Conservation (phyloP, 2,888 invertebrate species). For the Pheosia tremula region DNA sequence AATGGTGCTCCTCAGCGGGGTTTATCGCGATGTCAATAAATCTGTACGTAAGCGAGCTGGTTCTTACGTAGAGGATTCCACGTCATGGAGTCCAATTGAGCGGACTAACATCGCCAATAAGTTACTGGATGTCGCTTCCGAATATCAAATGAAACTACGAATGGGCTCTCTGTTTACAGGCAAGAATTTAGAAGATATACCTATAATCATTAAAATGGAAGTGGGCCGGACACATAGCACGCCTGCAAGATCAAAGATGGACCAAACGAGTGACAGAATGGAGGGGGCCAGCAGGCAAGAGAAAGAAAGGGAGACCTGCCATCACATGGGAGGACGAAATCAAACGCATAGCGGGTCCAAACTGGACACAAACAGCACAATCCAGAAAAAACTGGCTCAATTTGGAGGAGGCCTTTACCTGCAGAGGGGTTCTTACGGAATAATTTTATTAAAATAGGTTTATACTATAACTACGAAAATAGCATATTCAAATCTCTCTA, state of each 20-base stretch:
- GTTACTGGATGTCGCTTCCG: slow-evolving; percentile 27
- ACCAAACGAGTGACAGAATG: slow-evolving; percentile 16
- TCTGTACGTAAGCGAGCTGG: slow-evolving; percentile 55
- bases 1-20: slow-evolving; percentile 64
- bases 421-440: neutral
- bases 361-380: slow-evolving; percentile 8
- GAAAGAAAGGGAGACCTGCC: slow-evolving; percentile 18
- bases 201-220: neutral
- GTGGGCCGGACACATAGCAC: neutral
- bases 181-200: neutral
- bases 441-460: neutral
- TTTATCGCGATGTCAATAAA: slow-evolving; percentile 77
- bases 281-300: slow-evolving; percentile 18
- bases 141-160: neutral
- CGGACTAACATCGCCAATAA: slow-evolving; percentile 28
- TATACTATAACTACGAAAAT: too few species aligned
- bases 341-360: slow-evolving; percentile 10
- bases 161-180: neutral
- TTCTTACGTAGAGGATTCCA: slow-evolving; percentile 55
- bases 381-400: slow-evolving; percentile 9
- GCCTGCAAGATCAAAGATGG: slow-evolving; percentile 9
- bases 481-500: neutral
- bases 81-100: slow-evolving; percentile 45
- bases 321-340: slow-evolving; percentile 14
- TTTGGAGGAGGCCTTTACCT: slow-evolving; percentile 7